Evolutionary conservation across 92 coral and sea anemone genomes (phyloP), one percentile per base, ranked within the genome.

Genomic region (Epizoanthus rinbou): DNA sequence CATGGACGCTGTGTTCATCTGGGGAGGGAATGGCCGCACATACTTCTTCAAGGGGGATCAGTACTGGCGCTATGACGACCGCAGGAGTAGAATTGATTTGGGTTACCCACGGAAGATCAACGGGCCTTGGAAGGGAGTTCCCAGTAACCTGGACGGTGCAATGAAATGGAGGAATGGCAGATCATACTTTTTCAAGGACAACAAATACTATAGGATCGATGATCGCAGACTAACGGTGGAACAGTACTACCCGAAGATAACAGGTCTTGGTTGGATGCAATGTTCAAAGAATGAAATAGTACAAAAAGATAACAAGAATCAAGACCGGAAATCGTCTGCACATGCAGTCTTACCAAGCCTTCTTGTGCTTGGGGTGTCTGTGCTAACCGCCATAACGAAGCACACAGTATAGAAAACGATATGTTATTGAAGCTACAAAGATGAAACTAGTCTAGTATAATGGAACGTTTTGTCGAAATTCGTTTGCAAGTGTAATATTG

Each of bases 21-120:
- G 98, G 98, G 93, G 91, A 45, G 89, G 94, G 22, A 95, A 95
- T 84, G 85, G 90, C n/a, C 80, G 86, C 47, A 89, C 95, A 8
- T 95, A 95, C 89, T 89, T 95, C 68, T 87, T 90, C 53, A 93
- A 93, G 53, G 97, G 91, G 17, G 79, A 91, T 82, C 69, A 86
- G 74, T 95, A 95, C 86, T 95, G 98, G 98, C 88, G 94, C 28
- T 95, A 86, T 73, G 76, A 87, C 73, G 91, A 89, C 24, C 74
- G 80, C 25, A 8, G 37, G 17, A 18, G 63, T 14, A 71, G 28
- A 54, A 71, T 91, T 37, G 97, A 93, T 64, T 57, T 69, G 64
- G 98, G 95, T 5, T 95, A 95, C 59, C 98, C 98, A 0, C 84
- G 83, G 43, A 73, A 71, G 31, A 80, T 88, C 31, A 74, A 66